Evolutionary conservation across 2,888 invertebrate species (phyloP).

Genomic region (Teleogryllus oceanicus): DNA sequence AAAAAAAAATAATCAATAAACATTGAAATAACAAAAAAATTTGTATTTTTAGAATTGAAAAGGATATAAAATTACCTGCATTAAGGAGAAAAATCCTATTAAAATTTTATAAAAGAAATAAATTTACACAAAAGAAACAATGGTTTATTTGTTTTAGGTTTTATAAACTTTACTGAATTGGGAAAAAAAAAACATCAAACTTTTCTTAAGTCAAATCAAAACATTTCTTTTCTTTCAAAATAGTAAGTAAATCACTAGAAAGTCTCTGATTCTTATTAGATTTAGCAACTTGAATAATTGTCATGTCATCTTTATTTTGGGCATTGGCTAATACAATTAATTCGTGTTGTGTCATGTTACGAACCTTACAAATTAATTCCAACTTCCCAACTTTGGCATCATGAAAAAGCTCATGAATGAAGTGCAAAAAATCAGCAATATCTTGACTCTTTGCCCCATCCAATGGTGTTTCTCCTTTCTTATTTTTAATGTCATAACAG

Average conservation of each 20-base stretch:
- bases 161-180: no score
- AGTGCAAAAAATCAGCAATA: slow-evolving; percentile 37
- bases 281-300: slow-evolving; percentile 37
- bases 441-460: slow-evolving; percentile 28
- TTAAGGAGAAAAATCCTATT: no score
- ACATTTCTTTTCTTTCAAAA: no score
- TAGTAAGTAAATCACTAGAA: slow-evolving; percentile 30
- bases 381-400: slow-evolving; percentile 35
- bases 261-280: slow-evolving; percentile 35
- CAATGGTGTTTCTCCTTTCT: slow-evolving; percentile 38
- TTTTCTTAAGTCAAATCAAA: no score
- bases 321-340: slow-evolving; percentile 37
- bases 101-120: no score
- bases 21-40: no score
- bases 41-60: no score
- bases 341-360: slow-evolving; percentile 34
- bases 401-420: slow-evolving; percentile 36
- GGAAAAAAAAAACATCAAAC: no score
- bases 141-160: no score
- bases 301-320: slow-evolving; percentile 37
- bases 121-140: no score
- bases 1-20: no score
- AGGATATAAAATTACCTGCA: no score
- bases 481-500: slow-evolving; percentile 36
- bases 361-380: slow-evolving; percentile 34